phyloP scores from a whole-genome alignment of 2,113 vertebrate species.

The Notarius quadriscutis region DNA sequence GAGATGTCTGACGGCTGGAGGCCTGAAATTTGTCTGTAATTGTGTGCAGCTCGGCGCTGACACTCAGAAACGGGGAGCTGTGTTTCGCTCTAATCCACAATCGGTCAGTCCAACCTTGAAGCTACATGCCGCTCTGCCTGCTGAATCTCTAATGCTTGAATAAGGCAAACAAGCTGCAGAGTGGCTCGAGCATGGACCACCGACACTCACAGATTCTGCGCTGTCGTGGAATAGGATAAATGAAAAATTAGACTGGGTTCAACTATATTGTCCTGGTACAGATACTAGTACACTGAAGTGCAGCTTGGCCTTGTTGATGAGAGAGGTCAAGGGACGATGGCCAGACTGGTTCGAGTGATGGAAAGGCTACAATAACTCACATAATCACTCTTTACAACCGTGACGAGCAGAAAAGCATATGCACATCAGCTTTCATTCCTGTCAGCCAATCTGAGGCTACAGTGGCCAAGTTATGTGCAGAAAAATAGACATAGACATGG shows the following conservation, averaged over 20 bases:
- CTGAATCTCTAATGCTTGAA: slow-evolving; percentile 41
- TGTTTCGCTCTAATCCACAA: slow-evolving; percentile 28
- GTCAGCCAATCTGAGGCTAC: neutral
- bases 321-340: neutral
- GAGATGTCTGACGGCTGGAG: neutral
- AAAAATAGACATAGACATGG: neutral
- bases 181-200: neutral
- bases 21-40: slow-evolving; percentile 42
- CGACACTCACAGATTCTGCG: neutral
- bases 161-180: slow-evolving; percentile 31
- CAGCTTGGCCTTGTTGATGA: neutral
- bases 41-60: slow-evolving; percentile 16
- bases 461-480: no score
- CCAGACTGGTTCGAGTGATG: neutral
- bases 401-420: neutral
- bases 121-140: slow-evolving; percentile 10
- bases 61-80: slow-evolving; percentile 29
- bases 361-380: neutral
- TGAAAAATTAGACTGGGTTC: neutral
- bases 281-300: no score
- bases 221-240: neutral
- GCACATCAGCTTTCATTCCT: neutral
- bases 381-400: neutral
- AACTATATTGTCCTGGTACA: neutral
- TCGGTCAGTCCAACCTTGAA: slow-evolving; percentile 53